Conservation (phyloP, 2,113 vertebrate species). For the Plectropomus leopardus region DNA sequence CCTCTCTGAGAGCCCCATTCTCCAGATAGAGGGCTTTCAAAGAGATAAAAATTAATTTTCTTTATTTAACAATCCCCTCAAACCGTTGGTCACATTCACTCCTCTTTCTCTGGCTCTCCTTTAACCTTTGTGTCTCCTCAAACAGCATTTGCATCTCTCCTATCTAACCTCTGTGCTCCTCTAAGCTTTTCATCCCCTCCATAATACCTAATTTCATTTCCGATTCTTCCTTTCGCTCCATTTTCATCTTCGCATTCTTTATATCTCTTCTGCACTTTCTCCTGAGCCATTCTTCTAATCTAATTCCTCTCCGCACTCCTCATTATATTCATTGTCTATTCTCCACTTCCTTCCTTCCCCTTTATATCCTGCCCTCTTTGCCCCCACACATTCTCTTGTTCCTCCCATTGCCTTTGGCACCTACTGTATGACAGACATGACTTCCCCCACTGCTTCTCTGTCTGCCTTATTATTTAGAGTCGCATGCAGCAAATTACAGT, state of each 20-base stretch:
- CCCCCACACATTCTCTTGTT: conserved; percentile 2
- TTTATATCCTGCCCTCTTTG: background rate
- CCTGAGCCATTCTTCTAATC: conserved; percentile 10
- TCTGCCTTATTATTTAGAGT: conserved; percentile 8
- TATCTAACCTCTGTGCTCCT: background rate
- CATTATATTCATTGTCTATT: conserved; percentile 13
- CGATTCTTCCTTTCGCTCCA: background rate
- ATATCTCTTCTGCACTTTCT: background rate
- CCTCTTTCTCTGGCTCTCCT: background rate
- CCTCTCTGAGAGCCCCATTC: conserved; percentile 13
- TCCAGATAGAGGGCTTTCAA: conserved; percentile 21
- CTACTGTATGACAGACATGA: conserved; percentile 2
- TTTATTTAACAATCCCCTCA: background rate
- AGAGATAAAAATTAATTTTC: conserved; percentile 23
- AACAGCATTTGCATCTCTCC: background rate
- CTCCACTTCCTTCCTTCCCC: background rate
- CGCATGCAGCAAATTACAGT: background rate
- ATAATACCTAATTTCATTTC: conserved; percentile 10
- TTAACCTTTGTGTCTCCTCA: background rate
- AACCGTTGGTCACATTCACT: background rate
- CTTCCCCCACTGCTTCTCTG: background rate
- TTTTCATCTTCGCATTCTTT: background rate
- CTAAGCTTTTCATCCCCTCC: conserved; percentile 23
- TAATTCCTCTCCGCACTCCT: conserved; percentile 11
- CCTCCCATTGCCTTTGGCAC: background rate